Base-by-base conservation (phyloP, 2,113 vertebrate genomes). In the Erinaceus europaeus region DNA sequence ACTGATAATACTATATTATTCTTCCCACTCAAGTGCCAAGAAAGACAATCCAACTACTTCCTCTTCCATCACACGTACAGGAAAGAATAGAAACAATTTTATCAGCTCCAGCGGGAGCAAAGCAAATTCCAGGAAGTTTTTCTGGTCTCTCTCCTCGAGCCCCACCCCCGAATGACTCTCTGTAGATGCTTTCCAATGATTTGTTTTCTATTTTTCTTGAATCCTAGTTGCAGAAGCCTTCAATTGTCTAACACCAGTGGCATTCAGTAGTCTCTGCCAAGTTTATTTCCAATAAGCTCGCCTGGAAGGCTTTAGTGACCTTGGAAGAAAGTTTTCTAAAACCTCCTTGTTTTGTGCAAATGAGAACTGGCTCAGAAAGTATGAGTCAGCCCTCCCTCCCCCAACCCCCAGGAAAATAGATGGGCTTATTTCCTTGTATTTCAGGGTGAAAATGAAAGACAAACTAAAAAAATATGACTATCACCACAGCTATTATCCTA, bases 41-140 rank as follows among this genome's bases (percentile, higher is more conserved):
- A 92, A 92, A 84, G 88, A 88, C 68, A 88, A 38, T 11, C 46
- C 75, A 86, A 77, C 59, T 44, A 67, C 73, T 86, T 94, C 90
- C 91, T 93, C 68, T 68, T 79, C 77, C 92, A 75, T 32, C 62
- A 53, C 38, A 73, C 80, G 90, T 64, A 86, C 46, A 88, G 68
- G 84, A 92, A 86, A 94, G 92, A 95, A 90, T 74, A 95, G 94
- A 85, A 95, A 89, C 80, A 84, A 74, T 77, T 91, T 81, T 81
- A 67, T 82, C 86, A 84, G 21, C 73, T 91, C 77, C 84, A 86
- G 92, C 92, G 71, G 92, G 74, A 59, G 57, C 69, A 36, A 53
- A 42, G 52, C n/a, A 81, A 90, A 86, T 27, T 69, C 91, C 88
- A 85, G 87, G 38, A 88, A 84, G 92, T 84, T 90, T 88, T 90